Evolutionary conservation across 1,140 invertebrate species (phyloP), one percentile per base, ranked within the genome.

Genomic region (Drosophila ananassae): DNA sequence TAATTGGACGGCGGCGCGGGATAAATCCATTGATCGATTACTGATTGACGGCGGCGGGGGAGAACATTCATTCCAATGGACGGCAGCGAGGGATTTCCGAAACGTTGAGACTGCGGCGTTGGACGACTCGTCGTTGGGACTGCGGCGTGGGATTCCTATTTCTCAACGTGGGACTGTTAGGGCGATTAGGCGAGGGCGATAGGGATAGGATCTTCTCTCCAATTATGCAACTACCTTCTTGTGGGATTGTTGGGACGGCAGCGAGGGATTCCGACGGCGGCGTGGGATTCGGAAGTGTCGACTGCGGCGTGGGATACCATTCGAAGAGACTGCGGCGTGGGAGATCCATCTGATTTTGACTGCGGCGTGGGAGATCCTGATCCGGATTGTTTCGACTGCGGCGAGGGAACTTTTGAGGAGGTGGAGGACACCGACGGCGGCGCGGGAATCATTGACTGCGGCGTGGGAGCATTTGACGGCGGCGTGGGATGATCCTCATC

Each of bases 381-480:
- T 10, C 10, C 2, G 89, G 79, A 89, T 39, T 34, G 6, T 41
- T 4, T 52, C 44, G 79, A 77, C 63, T 3, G 80, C 75, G 58
- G 74, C 83, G 83, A 22, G 80, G 83, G 83, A 87, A 13, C 54
- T 46, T 60, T 64, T 30, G 75, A 75, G 47, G 75, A 78, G 81
- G 17, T 76, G 81, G 79, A 85, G 50, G 9, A 30, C 7, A 12
- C 24, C 34, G 81, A 84, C 78, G 37, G 78, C 81, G 44, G 76
- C 75, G 83, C 13, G 68, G 81, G 79, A 79, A 3, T 50, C 13
- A 2, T 24, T 28, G 69, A 75, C 72, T 17, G 71, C 74, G 8
- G 69, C 77, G 76, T 25, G 69, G 76, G 71, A 79, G 10, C 37
- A 8, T 9, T 22, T 22, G 69, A 78, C 71, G 10, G 68, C 74